Conservation (phyloP, 1,140 invertebrate genomes). For the Centruroides sculpturatus region DNA sequence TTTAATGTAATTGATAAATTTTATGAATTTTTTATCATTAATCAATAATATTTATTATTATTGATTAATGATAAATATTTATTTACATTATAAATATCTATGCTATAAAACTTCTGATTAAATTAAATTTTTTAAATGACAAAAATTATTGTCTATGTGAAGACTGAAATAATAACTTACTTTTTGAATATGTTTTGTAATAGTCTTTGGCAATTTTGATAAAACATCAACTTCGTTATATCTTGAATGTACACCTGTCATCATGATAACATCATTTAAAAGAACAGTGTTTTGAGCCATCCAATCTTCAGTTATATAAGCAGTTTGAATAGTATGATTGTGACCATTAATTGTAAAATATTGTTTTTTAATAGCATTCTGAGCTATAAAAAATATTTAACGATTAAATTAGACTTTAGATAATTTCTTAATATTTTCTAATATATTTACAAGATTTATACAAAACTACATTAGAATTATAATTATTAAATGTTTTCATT, state of each 20-base stretch:
- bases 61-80: no score
- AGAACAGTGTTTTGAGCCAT: conserved; percentile 23
- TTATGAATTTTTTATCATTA: no score
- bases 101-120: no score
- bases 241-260: conserved; percentile 26
- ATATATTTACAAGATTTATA: no score
- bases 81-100: no score
- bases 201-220: conserved; percentile 21
- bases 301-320: conserved; percentile 25
- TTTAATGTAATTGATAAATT: no score
- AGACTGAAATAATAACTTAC: conserved; percentile 12
- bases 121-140: not conserved
- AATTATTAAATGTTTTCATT: no score
- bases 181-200: conserved; percentile 17
- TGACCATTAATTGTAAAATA: conserved; percentile 4
- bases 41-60: no score
- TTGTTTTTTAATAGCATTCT: not conserved
- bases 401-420: not conserved
- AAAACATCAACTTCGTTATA: conserved; percentile 19
- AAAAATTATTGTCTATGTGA: not conserved
- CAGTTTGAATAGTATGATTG: conserved; percentile 13
- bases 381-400: conserved; percentile 1
- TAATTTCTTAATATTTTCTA: no score
- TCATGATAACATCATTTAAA: conserved; percentile 23
- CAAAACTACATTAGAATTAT: no score